Base-by-base conservation (phyloP, 2,888 invertebrate genomes). In the Salticus scenicus region DNA sequence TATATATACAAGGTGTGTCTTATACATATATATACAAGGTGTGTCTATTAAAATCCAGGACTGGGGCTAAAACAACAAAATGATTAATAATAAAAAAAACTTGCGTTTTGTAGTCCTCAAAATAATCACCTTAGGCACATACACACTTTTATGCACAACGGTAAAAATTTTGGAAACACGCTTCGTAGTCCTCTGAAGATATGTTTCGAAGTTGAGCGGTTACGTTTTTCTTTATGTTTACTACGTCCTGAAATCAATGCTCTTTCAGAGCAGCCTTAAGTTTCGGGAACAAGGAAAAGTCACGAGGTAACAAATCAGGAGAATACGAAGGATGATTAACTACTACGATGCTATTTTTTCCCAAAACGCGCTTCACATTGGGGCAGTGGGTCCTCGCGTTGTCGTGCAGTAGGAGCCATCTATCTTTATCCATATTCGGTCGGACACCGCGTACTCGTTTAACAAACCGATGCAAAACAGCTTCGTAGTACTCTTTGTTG, bases 211-310 rank as follows among this genome's bases (percentile, higher is more conserved):
- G 67, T 30, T 31, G 7, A 20, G 31, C 31, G 30, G 67, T 67
- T 67, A 30, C 31, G 20, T 67, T 31, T 67, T 67, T 31, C 33
- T 67, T 30, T 20, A 17, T 67, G 33, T 67, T 17, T 14, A 31
- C 67, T 31, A 20, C 33, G 31, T 67, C 67, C n/a, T n/a, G 31
- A 70, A 70, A 70, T 70, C 70, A 24, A 41, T 42, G 70, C 24
- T 14, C 70, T 42, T 37, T 70, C 70, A 70, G 41, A 70, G 70
- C 70, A 70, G 70, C 41, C 70, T 70, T 70, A 37, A 70, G 70
- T 67, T 67, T 63, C 24, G 64, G 64, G 64, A 64, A 20, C 24
- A 64, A 64, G 24, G 5, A 64, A 64, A 64, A 27, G 64, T 64
- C n/a, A 10, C 14, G 64, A 30, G 24, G 64, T 28, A 24, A 20